Base-by-base conservation (phyloP, 2,797 vertebrate genomes). In the Neosalanx taihuensis region DNA sequence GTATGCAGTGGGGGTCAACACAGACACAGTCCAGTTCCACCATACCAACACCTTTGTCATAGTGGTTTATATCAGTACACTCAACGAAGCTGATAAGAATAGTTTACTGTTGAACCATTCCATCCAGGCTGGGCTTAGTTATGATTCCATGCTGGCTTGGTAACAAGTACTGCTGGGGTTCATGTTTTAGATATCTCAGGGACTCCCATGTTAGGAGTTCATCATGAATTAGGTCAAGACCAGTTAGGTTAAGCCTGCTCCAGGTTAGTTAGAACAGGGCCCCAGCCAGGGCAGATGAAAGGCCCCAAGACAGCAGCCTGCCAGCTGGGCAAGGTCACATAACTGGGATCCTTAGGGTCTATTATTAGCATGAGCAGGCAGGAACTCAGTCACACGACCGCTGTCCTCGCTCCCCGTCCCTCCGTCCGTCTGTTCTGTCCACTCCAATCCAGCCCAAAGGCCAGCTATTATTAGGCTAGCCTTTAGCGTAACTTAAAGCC, bases 331-430 rank as follows among this genome's bases (percentile, higher is more conserved):
- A 35, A 59, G 79, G 66, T 80, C 74, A 83, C 72, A 67, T 76
- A 75, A 61, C 76, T 67, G 61, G 51, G 59, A 46, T 59, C 67
- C 62, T 58, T 57, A 64, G 5, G 58, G 41, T 35, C 29, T 83
- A 80, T 83, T 79, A 80, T 78, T 83, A 80, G 78, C 69, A 46
- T 29, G 37, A 62, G 56, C 57, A 15, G 58, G 58, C 20, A 4
- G 58, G 41, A 46, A 0, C 41, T 46, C 41, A 46, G 79, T 76
- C 74, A 76, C 17, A 9, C 20, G 60, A 53, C 26, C 15, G 12
- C 58, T 46, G 26, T 46, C 41, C 41, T 46, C 41, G 41, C 37
- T 46, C 41, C 7, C 15, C 4, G 0, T 30, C 70, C 58, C 41
- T 30, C 31, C 51, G 66, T 66, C 20, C 3, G 20, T 56, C 20